A percentile compares a stretch with the other conserved stretches of the same genome.
These are phyloP conservation scores for Leptinotarsa tumamoca DNA, from an alignment of 2,888 invertebrate species.

Conservation along the genomic window DNA sequence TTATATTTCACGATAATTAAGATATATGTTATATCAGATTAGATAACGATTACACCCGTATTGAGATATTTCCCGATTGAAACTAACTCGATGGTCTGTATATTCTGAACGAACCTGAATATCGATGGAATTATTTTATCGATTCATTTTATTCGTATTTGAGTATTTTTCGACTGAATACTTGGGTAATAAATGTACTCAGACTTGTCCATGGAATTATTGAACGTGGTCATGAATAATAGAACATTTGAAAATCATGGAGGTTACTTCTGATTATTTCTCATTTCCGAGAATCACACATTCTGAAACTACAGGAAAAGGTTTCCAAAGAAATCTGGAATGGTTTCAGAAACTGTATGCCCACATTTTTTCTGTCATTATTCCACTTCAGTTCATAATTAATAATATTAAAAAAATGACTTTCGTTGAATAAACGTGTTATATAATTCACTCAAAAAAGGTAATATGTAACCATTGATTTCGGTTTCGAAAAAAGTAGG, in stretches of 20 bases:
- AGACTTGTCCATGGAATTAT: background rate
- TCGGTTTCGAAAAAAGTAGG: no score
- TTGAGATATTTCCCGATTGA: background rate
- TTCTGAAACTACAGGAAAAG: background rate
- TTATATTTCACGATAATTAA: background rate
- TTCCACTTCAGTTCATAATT: no score
- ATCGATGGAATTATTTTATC: background rate
- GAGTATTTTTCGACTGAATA: background rate
- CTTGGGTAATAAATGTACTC: background rate
- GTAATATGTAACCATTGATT: no score
- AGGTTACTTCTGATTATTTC: no score
- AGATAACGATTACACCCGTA: slow-evolving; percentile 10
- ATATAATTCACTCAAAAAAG: no score
- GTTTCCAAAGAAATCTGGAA: no score
- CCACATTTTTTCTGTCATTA: no score
- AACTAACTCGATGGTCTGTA: background rate
- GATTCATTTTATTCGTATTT: background rate
- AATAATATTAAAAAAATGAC: no score
- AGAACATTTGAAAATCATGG: background rate
- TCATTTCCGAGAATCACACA: background rate
- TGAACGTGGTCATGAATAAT: background rate
- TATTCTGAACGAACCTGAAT: background rate
- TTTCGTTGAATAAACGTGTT: no score
- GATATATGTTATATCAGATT: background rate
- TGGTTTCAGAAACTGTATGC: no score